Evolutionary conservation across 2,797 vertebrate species (phyloP).

Genomic region (Gymnothorax reevesii): DNA sequence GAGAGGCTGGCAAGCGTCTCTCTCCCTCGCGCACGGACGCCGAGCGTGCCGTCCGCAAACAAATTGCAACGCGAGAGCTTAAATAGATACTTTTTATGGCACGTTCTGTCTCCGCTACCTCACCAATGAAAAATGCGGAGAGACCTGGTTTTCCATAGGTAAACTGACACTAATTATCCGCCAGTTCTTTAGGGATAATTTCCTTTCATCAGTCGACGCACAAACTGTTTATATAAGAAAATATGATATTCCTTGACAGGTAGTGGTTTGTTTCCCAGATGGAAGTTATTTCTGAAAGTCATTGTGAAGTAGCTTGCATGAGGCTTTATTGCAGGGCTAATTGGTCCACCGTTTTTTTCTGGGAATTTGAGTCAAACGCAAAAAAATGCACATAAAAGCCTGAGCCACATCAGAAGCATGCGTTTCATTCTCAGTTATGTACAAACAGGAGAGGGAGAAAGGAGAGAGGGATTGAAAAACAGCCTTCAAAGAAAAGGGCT

Average conservation of each 20-base stretch:
- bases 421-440: constrained; percentile 50
- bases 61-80: constrained; percentile 55
- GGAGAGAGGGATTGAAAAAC: constrained; percentile 27
- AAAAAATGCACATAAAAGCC: constrained; percentile 51
- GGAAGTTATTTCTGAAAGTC: constrained; percentile 32
- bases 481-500: constrained; percentile 56
- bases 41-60: constrained; percentile 58
- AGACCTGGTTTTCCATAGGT: constrained; percentile 58
- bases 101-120: constrained; percentile 69
- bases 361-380: constrained; percentile 48
- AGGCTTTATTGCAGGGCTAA: constrained; percentile 62
- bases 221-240: constrained; percentile 45
- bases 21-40: constrained; percentile 43
- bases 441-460: constrained; percentile 34
- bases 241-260: constrained; percentile 33
- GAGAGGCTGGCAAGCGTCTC: constrained; percentile 39
- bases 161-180: constrained; percentile 36
- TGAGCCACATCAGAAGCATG: constrained; percentile 63
- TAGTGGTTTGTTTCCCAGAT: constrained; percentile 48
- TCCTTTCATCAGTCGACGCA: constrained; percentile 34
- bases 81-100: constrained; percentile 58
- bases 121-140: constrained; percentile 71
- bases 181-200: neutral
- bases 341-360: constrained; percentile 48
- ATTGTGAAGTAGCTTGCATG: constrained; percentile 53